These are phyloP conservation scores for Mallotus villosus DNA, from an alignment of 2,797 vertebrate species.

Conservation along the genomic window DNA sequence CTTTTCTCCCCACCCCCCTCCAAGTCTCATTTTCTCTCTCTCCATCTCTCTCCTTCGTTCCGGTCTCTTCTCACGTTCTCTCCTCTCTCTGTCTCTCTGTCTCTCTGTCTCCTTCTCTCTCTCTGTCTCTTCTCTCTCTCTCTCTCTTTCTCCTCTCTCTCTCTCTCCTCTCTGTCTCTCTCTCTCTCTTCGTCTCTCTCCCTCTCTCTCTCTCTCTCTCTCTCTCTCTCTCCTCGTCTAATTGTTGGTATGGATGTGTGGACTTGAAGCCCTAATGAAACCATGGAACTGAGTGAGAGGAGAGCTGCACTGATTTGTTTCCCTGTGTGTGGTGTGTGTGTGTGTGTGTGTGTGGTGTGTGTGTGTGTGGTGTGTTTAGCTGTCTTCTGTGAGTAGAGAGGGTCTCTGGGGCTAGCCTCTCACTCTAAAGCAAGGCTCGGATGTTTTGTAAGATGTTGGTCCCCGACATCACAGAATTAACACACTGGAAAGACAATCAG, in stretches of 20 bases:
- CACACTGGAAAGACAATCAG: too few species aligned
- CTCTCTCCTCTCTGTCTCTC: not conserved
- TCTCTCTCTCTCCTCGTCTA: not conserved
- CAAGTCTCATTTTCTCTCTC: not conserved
- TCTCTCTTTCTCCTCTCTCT: slow-evolving; percentile 5
- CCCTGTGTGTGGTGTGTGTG: too few species aligned
- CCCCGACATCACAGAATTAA: too few species aligned
- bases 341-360: not conserved
- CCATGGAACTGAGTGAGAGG: not conserved
- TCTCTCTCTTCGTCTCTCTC: not conserved
- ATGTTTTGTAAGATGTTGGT: too few species aligned
- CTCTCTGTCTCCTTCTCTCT: not conserved
- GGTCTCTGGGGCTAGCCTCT: too few species aligned
- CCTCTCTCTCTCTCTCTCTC: not conserved
- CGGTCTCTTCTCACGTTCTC: not conserved
- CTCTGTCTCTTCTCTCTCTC: slow-evolving; percentile 7
- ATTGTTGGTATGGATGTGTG: too few species aligned
- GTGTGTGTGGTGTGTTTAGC: not conserved
- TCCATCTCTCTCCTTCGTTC: not conserved
- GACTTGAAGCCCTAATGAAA: not conserved
- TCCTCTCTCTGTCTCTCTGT: not conserved
- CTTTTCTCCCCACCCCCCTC: not conserved
- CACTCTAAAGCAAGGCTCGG: too few species aligned
- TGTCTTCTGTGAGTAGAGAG: too few species aligned
- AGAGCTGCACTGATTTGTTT: too few species aligned